Evolutionary conservation across 2,797 vertebrate species (phyloP).

Genomic region (Triplophysa yarkandensis): DNA sequence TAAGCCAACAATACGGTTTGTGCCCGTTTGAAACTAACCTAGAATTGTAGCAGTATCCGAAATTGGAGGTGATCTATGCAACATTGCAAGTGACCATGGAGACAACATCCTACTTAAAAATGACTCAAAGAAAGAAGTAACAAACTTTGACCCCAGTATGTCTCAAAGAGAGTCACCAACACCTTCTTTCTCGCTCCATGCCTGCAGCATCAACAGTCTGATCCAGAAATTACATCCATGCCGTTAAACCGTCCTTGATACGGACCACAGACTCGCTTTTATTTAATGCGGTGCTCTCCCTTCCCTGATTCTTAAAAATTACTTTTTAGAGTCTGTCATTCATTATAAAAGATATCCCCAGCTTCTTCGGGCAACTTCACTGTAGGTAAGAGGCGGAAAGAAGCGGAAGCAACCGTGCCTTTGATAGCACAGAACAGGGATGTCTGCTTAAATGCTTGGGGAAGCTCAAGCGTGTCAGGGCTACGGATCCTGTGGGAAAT

Average conservation of each 20-base stretch:
- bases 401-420: slow-evolving; percentile 34
- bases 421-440: slow-evolving; percentile 52
- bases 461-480: slow-evolving; percentile 73
- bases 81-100: slow-evolving; percentile 46
- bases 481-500: slow-evolving; percentile 76
- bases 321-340: slow-evolving; percentile 14
- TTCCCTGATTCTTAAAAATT: slow-evolving; percentile 30
- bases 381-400: slow-evolving; percentile 20
- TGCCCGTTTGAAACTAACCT: too few relatives aligned
- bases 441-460: slow-evolving; percentile 70
- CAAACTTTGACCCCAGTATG: slow-evolving; percentile 54
- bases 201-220: slow-evolving; percentile 46
- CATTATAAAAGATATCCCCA: slow-evolving; percentile 30
- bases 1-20: too few relatives aligned
- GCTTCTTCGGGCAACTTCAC: slow-evolving; percentile 44
- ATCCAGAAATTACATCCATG: slow-evolving; percentile 43
- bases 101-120: slow-evolving; percentile 48
- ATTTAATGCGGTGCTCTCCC: slow-evolving; percentile 20
- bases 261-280: slow-evolving; percentile 31
- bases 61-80: too few relatives aligned
- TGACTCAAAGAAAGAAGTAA: slow-evolving; percentile 29
- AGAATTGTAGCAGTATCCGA: too few relatives aligned
- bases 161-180: slow-evolving; percentile 32
- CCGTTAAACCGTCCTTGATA: slow-evolving; percentile 26
- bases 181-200: slow-evolving; percentile 30